phyloP scores from a whole-genome alignment of 1,140 invertebrate genomes.

The Lepeophtheirus salmonis region DNA sequence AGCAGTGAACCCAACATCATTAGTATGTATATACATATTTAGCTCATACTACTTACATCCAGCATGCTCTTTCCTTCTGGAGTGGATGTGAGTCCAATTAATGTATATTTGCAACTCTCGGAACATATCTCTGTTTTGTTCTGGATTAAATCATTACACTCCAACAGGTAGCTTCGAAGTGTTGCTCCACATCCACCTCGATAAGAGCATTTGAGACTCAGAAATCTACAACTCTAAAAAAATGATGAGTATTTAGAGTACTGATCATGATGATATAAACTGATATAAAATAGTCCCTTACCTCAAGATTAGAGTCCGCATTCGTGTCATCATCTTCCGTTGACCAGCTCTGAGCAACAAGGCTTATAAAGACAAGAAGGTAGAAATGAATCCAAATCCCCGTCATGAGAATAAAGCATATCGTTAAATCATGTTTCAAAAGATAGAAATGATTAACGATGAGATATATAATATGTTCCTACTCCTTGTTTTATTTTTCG shows the following conservation, averaged over 20 bases:
- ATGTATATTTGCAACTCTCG: conserved; percentile 45
- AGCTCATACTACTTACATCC: too few relatives aligned
- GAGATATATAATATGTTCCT: too few relatives aligned
- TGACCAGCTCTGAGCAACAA: too few relatives aligned
- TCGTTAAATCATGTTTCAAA: too few relatives aligned
- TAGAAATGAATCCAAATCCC: neutral
- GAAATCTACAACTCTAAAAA: conserved; percentile 1
- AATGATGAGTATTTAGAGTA: neutral
- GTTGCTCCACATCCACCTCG: conserved; percentile 4
- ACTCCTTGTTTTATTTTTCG: too few relatives aligned
- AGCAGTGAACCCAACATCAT: too few relatives aligned
- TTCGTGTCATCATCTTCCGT: too few relatives aligned
- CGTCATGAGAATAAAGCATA: neutral
- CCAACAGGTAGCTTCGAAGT: conserved; percentile 41
- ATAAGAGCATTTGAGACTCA: conserved; percentile 8
- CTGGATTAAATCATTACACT: conserved; percentile 43
- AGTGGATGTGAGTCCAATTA: conserved; percentile 53
- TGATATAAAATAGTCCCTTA: too few relatives aligned
- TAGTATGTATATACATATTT: too few relatives aligned
- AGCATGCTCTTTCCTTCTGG: conserved; percentile 52
- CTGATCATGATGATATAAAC: neutral
- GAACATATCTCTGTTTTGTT: conserved; percentile 35
- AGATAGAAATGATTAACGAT: too few relatives aligned
- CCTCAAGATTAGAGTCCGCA: too few relatives aligned
- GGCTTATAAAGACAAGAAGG: neutral